Percentiles rank a stretch among this genome's conserved stretches.
phyloP scores from a whole-genome alignment of 2,888 invertebrate genomes.

The Bhutanitis thaidina region DNA sequence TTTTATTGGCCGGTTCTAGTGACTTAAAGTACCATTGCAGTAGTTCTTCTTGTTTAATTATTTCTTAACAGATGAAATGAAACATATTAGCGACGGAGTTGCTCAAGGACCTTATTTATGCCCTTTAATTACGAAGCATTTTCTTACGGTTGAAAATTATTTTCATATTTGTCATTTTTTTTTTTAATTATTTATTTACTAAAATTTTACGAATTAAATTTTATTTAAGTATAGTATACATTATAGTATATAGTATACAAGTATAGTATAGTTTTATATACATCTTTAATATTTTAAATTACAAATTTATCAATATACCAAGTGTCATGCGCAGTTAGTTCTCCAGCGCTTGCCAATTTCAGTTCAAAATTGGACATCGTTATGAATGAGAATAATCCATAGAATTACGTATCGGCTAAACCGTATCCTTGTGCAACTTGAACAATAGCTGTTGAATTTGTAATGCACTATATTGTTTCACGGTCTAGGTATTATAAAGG shows the following conservation, averaged over 20 bases:
- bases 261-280: no score
- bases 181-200: not conserved
- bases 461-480: slow-evolving; percentile 5
- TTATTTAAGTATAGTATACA: no score
- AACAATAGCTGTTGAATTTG: slow-evolving; percentile 5
- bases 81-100: not conserved
- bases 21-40: not conserved
- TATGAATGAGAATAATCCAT: not conserved
- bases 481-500: slow-evolving; percentile 4
- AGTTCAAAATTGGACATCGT: not conserved
- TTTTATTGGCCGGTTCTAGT: not conserved
- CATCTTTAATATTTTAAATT: no score
- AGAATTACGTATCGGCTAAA: not conserved
- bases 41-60: no score
- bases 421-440: not conserved
- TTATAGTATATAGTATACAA: no score
- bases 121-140: not conserved
- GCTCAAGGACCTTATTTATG: not conserved
- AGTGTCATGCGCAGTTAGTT: not conserved
- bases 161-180: no score
- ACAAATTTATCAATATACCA: no score
- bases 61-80: no score
- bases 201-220: not conserved
- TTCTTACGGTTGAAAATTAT: not conserved
- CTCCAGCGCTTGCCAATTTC: not conserved